Evolutionary conservation across 2,113 vertebrate species (phyloP).

Genomic region (Motacilla alba): DNA sequence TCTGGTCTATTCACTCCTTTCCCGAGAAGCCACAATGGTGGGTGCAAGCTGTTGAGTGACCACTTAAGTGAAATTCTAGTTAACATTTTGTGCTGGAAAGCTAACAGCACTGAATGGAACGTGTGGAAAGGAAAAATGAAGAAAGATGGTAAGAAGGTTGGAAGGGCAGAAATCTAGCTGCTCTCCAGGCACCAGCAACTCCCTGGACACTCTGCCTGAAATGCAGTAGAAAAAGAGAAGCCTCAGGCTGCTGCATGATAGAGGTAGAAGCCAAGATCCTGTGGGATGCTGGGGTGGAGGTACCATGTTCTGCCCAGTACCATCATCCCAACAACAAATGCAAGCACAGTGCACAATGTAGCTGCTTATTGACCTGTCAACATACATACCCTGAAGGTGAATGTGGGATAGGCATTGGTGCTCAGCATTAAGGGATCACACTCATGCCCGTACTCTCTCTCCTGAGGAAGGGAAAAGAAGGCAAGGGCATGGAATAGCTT

Average conservation of each 20-base stretch:
- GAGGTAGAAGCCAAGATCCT: constrained; percentile 53
- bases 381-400: constrained; percentile 21
- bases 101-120: neutral
- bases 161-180: constrained; percentile 25
- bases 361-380: constrained; percentile 33
- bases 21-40: neutral
- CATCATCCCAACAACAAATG: neutral
- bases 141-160: neutral
- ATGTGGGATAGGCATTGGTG: constrained; percentile 36
- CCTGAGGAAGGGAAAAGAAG: constrained; percentile 13
- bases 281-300: neutral
- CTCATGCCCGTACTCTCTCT: constrained; percentile 10
- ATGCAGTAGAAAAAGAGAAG: constrained; percentile 1
- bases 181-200: constrained; percentile 1
- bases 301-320: neutral
- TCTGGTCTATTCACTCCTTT: neutral
- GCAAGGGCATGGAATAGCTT: constrained; percentile 28
- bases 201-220: constrained; percentile 17
- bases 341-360: neutral
- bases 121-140: neutral
- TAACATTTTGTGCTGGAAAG: neutral
- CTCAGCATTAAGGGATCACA: constrained; percentile 32
- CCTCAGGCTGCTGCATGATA: constrained; percentile 29
- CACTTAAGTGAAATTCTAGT: neutral
- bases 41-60: neutral